phyloP scores from a whole-genome alignment of 2,888 invertebrate species.

The Pollenia griseotomentosa region DNA sequence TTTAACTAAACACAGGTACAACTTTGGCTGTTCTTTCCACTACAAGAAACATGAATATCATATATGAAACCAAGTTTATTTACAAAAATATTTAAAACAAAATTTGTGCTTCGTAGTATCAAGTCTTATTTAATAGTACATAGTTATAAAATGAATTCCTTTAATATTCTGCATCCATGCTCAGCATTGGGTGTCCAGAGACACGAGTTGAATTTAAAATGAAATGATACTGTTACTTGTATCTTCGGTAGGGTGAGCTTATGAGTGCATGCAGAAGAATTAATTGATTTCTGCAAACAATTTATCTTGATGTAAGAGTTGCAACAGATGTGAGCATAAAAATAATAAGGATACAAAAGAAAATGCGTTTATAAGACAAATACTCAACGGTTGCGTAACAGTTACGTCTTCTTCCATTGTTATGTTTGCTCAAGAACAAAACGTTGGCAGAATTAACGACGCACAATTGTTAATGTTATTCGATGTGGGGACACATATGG shows the following conservation, averaged over 20 bases:
- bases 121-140: too few species aligned
- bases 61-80: too few species aligned
- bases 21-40: too few species aligned
- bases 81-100: too few species aligned
- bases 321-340: background rate
- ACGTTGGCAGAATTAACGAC: too few species aligned
- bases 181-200: background rate
- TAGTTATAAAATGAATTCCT: background rate
- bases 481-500: background rate
- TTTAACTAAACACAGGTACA: too few species aligned
- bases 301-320: slow-evolving; percentile 32
- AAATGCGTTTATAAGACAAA: background rate
- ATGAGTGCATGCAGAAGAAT: slow-evolving; percentile 36
- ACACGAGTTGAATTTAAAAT: slow-evolving; percentile 31
- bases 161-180: slow-evolving; percentile 4
- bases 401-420: too few species aligned
- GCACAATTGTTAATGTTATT: background rate
- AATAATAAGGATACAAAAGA: background rate
- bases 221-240: slow-evolving; percentile 10
- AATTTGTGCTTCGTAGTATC: too few species aligned
- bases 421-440: too few species aligned
- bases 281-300: slow-evolving; percentile 59
- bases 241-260: slow-evolving; percentile 5
- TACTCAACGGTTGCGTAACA: too few species aligned
- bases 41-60: too few species aligned